Base-by-base conservation (phyloP, 2,797 vertebrate species). In the Gymnothorax reevesii region DNA sequence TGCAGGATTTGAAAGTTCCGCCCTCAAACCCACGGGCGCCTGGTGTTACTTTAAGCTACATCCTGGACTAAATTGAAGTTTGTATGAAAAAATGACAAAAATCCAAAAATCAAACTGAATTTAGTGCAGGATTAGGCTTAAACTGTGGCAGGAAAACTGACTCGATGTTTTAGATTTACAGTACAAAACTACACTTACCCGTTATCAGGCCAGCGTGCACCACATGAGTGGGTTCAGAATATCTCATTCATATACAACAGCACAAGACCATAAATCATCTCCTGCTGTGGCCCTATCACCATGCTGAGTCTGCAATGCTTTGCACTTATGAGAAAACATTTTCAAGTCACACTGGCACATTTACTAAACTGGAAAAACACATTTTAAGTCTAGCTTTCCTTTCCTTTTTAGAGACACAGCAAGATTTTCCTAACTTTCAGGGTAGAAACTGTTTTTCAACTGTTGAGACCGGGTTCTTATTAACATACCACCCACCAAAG, bases 401-500 rank as follows among this genome's bases (percentile, higher is more conserved):
- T 64, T 79, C 54, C 75, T 52, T 17, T 79, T 15, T 8, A 52
- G 42, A 79, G 20, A 8, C n/a, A 55, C 13, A 55, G 9, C 25
- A 7, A 80, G 20, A 2, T 10, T 71, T 15, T 33, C 9, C 62
- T 12, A 9, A 62, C 84, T 86, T 86, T 84, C 66, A 84, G 66
- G 10, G 60, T 13, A 52, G 60, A 85, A 86, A 71, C 88, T 86
- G 25, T 83, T 85, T 87, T 87, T 86, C 82, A 17, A 62, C 64
- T 85, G n/a, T 82, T 62, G 55, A 25, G 79, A 77, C 69, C 87
- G 90, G 89, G 57, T 88, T 89, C 66, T 83, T 17, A 89, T 88
- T 88, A 86, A 27, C 55, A 82, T 86, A 73, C 64, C 85, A 82
- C 71, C 75, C 82, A 33, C 64, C 54, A 87, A 57, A 88, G 60